These are phyloP conservation scores for Bombus vancouverensis DNA, from an alignment of 1,140 invertebrate genomes.

Conservation along the genomic window DNA sequence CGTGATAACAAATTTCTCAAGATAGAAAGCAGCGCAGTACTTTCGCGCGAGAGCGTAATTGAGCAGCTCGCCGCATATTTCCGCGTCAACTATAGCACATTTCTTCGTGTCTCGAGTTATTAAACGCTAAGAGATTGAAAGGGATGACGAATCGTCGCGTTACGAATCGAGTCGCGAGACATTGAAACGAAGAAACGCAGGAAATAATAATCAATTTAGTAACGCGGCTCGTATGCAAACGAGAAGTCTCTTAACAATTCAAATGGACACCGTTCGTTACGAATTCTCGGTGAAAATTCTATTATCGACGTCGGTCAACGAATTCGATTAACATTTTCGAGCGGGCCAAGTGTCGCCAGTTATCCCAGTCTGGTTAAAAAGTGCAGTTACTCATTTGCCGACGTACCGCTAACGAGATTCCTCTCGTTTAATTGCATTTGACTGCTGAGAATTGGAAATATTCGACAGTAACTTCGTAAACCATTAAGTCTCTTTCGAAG, in stretches of 20 bases:
- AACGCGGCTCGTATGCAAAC: conserved; percentile 29
- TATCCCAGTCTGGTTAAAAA: background rate
- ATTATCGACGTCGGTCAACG: conserved; percentile 13
- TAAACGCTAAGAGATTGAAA: background rate
- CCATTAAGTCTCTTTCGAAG: background rate
- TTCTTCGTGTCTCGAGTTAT: background rate
- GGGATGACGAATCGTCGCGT: background rate
- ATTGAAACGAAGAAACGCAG: background rate
- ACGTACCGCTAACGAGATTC: conserved; percentile 17
- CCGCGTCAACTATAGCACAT: conserved; percentile 10
- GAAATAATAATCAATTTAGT: conserved; percentile 34
- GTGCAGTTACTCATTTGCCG: conserved; percentile 14
- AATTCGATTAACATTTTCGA: conserved; percentile 40
- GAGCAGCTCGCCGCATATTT: conserved; percentile 1
- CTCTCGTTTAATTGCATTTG: conserved; percentile 8
- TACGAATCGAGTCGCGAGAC: background rate
- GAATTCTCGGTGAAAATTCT: conserved; percentile 15
- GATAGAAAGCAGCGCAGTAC: conserved; percentile 30
- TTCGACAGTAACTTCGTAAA: background rate
- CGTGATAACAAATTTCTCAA: conserved; percentile 54
- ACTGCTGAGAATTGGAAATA: background rate
- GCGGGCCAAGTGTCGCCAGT: background rate
- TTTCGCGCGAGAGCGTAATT: conserved; percentile 42
- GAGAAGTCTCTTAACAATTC: conserved; percentile 42
- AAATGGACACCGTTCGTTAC: conserved; percentile 26